Evolutionary conservation across 2,113 vertebrate genomes (phyloP).

Genomic region (Oceanites oceanicus): DNA sequence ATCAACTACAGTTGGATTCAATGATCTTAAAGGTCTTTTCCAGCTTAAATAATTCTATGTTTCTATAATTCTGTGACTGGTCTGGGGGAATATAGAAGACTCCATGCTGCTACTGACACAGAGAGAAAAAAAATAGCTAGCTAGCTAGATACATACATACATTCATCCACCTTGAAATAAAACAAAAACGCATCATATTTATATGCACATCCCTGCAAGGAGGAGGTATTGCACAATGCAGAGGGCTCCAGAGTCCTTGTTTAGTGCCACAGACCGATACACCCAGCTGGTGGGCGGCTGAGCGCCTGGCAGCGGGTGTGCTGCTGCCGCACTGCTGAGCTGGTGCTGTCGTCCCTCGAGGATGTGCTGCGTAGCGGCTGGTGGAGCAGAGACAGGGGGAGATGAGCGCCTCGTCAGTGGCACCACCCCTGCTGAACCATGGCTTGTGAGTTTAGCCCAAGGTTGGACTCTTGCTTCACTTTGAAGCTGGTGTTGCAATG

Average conservation of each 20-base stretch:
- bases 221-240: background rate
- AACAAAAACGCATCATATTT: background rate
- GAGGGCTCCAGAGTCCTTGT: background rate
- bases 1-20: accelerated
- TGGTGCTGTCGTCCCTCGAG: accelerated
- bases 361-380: background rate
- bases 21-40: background rate
- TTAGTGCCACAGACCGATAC: accelerated
- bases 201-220: background rate
- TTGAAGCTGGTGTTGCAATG: background rate
- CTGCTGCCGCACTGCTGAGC: background rate
- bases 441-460: background rate
- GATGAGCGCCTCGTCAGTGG: background rate
- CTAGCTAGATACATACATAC: background rate
- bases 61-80: background rate
- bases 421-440: background rate
- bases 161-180: background rate
- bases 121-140: background rate
- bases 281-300: accelerated
- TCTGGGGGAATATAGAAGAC: background rate
- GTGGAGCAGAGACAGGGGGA: background rate
- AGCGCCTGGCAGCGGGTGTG: accelerated
- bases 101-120: background rate
- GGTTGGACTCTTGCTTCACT: background rate
- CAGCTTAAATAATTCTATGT: background rate